phyloP scores from a whole-genome alignment of 2,113 vertebrate genomes.

The human (Homo sapiens) region DNA sequence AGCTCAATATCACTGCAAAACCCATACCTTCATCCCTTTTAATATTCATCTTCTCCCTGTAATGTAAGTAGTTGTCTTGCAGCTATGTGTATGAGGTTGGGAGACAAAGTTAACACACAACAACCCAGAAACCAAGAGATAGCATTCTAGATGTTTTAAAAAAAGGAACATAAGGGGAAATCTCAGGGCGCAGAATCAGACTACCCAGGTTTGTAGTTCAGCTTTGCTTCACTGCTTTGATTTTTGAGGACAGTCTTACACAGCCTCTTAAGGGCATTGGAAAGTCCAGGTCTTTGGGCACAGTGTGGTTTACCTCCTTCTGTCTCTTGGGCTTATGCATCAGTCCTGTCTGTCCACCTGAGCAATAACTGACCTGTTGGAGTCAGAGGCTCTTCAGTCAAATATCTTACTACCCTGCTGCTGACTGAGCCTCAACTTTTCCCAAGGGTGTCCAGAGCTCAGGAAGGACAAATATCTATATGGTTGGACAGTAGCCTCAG shows the following conservation, averaged over 20 bases:
- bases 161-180: not conserved
- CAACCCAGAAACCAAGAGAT: not conserved
- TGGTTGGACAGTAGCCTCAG: no score
- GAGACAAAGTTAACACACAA: not conserved
- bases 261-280: not conserved
- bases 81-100: not conserved
- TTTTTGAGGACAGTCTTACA: not conserved
- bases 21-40: not conserved
- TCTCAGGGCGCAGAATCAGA: no score
- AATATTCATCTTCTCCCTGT: not conserved
- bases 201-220: not conserved
- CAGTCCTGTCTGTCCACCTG: not conserved
- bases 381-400: fast-evolving
- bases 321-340: not conserved
- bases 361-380: no score
- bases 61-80: not conserved
- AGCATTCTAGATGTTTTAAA: not conserved
- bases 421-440: not conserved
- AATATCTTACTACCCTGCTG: no score
- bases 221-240: fast-evolving
- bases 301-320: fast-evolving
- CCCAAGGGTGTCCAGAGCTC: fast-evolving
- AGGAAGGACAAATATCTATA: fast-evolving
- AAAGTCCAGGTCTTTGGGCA: fast-evolving
- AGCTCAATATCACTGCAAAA: not conserved